These are phyloP conservation scores for Cephus cinctus DNA, from an alignment of 1,140 invertebrate species.

Conservation along the genomic window DNA sequence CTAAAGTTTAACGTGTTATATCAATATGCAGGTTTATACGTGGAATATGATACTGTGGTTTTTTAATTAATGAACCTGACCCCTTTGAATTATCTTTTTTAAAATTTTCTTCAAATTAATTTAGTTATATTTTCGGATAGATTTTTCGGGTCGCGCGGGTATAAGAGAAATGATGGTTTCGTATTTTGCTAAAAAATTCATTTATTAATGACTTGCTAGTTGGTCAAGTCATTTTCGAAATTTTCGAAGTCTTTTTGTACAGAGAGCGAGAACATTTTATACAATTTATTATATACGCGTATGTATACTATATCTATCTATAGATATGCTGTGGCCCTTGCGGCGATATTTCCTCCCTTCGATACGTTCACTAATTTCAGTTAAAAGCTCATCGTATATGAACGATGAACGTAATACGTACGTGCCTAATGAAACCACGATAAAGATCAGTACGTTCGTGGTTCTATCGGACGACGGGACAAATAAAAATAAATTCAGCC, in stretches of 20 bases:
- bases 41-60: conserved; percentile 20
- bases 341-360: not conserved
- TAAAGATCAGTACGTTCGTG: conserved; percentile 44
- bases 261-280: conserved; percentile 39
- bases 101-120: no score
- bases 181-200: conserved; percentile 45
- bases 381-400: not conserved
- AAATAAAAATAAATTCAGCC: not conserved
- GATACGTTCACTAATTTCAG: not conserved
- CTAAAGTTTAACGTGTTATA: conserved; percentile 50
- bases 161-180: not conserved
- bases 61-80: no score
- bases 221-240: no score
- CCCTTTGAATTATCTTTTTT: no score
- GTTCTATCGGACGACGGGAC: not conserved
- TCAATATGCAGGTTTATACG: conserved; percentile 52
- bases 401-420: not conserved
- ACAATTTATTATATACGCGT: conserved; percentile 29
- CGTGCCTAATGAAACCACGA: conserved; percentile 24
- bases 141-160: no score
- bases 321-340: not conserved
- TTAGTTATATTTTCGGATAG: no score
- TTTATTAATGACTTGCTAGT: conserved; percentile 40
- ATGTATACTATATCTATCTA: conserved; percentile 31
- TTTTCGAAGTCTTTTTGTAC: conserved; percentile 41